Base-by-base conservation (phyloP, 2,113 vertebrate species). In the Halcyon senegalensis region DNA sequence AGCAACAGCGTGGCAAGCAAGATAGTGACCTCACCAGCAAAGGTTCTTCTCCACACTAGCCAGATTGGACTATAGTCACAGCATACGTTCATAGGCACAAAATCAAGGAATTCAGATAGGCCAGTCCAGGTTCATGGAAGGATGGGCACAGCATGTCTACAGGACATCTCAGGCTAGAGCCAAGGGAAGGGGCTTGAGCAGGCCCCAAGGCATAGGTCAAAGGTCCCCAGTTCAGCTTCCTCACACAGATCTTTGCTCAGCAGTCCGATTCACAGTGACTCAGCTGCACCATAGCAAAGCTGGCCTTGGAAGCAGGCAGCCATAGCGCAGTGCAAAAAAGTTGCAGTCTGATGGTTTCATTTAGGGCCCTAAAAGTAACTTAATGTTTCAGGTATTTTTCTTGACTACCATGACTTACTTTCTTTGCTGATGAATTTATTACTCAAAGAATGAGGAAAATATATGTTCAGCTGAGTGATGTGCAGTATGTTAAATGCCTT, bases 21-120 rank as follows among this genome's bases (percentile, higher is more conserved):
- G 7, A 43, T 5, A 68, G 9, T 31, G 30, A 7, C 24, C 28
- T 48, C 24, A 28, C 25, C 11, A 24, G 8, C 24, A 39, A 30
- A 11, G n/a, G 16, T 5, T 31, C 20, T 70, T 44, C 20, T 44
- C 28, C 30, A 74, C 20, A 16, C 4, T 19, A 31, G 33, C 11
- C 25, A 30, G 27, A 6, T 0, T 4, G 43, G 48, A 59, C 48
- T 11, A 3, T 6, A 24, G 31, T 17, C 0, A 0, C 11, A 31
- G 48, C 23, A n/a, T 6, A 8, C 1, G 1, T 73, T 72, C 11
- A 21, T 7, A n/a, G 48, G 7, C 27, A 55, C 41, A 23, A 50
- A 35, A 16, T 13, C 41, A 25, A 43, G 31, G 5, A 25, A 30
- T 4, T 46, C 35, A 16, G 3, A 19, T 1, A 0, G 1, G 21